These are phyloP conservation scores for Pterocles burchelli DNA, from an alignment of 2,113 vertebrate genomes.

Conservation along the genomic window DNA sequence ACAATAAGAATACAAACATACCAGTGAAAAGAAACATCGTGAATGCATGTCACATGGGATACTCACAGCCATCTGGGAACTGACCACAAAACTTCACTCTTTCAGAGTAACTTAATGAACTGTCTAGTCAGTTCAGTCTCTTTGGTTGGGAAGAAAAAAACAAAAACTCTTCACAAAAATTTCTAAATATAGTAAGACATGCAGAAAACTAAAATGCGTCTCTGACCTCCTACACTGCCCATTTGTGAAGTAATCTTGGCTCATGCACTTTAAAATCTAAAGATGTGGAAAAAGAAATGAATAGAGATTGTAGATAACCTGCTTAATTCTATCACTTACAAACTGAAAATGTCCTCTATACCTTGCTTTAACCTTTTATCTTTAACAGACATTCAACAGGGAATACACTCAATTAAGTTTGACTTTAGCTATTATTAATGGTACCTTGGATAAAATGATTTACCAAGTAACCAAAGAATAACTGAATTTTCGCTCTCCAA, in stretches of 20 bases:
- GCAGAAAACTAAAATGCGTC: not conserved
- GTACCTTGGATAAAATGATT: not conserved
- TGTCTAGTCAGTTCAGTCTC: not conserved
- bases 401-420: not conserved
- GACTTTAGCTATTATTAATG: conserved; percentile 2
- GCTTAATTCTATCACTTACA: conserved; percentile 24
- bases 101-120: not conserved
- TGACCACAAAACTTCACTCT: not conserved
- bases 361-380: conserved; percentile 7
- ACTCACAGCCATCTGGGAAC: not conserved
- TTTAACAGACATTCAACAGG: not conserved
- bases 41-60: not conserved
- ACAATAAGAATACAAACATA: not conserved
- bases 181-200: not conserved
- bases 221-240: not conserved
- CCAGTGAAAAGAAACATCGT: not conserved
- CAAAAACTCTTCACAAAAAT: not conserved
- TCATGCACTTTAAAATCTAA: not conserved
- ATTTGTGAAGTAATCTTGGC: not conserved
- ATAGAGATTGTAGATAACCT: not conserved
- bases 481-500: conserved; percentile 19
- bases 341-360: not conserved
- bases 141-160: not conserved
- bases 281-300: not conserved
- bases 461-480: not conserved